These are phyloP conservation scores for Gymnothorax javanicus DNA, from an alignment of 2,797 vertebrate species.

Conservation along the genomic window DNA sequence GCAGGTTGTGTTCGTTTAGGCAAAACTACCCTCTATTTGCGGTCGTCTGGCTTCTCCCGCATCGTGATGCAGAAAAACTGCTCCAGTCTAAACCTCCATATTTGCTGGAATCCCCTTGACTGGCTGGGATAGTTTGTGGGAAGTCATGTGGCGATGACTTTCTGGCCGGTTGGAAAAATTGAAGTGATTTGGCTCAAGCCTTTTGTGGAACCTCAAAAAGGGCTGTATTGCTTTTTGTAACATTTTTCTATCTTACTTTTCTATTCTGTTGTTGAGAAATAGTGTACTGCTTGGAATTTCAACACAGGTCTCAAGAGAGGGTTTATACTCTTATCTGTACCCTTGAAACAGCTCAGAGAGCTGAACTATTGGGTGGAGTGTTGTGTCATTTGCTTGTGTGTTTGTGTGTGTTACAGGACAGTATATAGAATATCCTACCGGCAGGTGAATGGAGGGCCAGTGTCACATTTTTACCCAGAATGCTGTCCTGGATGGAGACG, in stretches of 20 bases:
- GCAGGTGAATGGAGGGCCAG: slow-evolving; percentile 61
- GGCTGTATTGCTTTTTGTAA: neutral
- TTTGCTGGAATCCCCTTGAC: neutral
- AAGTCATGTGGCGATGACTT: neutral
- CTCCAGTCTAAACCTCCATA: neutral
- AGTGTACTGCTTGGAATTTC: neutral
- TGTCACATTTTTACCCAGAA: slow-evolving; percentile 55
- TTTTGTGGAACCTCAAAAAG: slow-evolving; percentile 29
- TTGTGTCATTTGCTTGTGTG: neutral
- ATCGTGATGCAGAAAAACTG: neutral
- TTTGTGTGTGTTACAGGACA: slow-evolving; percentile 70
- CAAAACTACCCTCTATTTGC: slow-evolving; percentile 49
- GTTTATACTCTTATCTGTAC: neutral
- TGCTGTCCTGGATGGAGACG: slow-evolving; percentile 89
- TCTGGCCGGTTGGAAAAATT: slow-evolving; percentile 39
- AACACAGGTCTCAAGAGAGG: neutral
- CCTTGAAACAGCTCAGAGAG: neutral
- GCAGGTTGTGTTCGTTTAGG: slow-evolving; percentile 66
- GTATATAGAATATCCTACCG: slow-evolving; percentile 82
- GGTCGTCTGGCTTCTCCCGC: slow-evolving; percentile 30
- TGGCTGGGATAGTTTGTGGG: slow-evolving; percentile 2
- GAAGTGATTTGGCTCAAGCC: slow-evolving; percentile 27
- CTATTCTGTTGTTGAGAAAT: neutral
- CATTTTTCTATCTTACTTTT: slow-evolving; percentile 5
- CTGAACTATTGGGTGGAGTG: neutral